Evolutionary conservation across 2,113 vertebrate species (phyloP), one percentile per base, ranked within the genome.

Genomic region (Aspidoscelis tigris): DNA sequence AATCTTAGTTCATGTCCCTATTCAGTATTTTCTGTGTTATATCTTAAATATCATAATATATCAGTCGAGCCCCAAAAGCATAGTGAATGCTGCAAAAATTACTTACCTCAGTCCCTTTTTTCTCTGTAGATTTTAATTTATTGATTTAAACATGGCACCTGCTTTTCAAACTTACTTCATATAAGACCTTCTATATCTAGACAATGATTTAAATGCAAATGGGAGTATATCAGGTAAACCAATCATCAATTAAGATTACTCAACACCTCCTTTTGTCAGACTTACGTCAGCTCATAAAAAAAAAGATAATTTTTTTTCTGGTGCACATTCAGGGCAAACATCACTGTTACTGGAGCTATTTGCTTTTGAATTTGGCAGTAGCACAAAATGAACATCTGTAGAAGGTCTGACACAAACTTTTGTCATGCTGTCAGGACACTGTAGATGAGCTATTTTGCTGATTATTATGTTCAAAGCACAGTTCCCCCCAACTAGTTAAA

Each of bases 121-220:
- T 3, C 9, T 74, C 83, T 68, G 76, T 78, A 87, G 71, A 18
- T 74, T 88, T 2, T 84, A 83, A 76, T 68, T 93, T 91, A 41
- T 83, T 76, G 53, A 83, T 93, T 92, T 91, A 87, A 77, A 87
- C 90, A 87, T 86, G 85, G 85, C 58, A 91, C 88, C 86, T 94
- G 89, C 78, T 87, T 90, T 88, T 91, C 91, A 86, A 91, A 93
- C 83, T 88, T 93, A 92, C 88, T 88, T 94, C 85, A 76, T 92
- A 55, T 91, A 89, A 88, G 93, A 87, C 81, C 89, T 92, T 87
- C 88, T 88, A 83, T 79, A 89, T 79, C 82, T 91, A 90, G 90
- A 90, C 90, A 96, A 91, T 93, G 91, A 93, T 96, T 96, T 96
- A 96, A 97, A 96, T 91, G 89, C 88, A 92, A 95, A 95, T 95